A percentile compares a stretch with the other conserved stretches of the same genome.
Evolutionary conservation across 2,113 vertebrate genomes (phyloP).

Genomic region (Melozone crissalis): DNA sequence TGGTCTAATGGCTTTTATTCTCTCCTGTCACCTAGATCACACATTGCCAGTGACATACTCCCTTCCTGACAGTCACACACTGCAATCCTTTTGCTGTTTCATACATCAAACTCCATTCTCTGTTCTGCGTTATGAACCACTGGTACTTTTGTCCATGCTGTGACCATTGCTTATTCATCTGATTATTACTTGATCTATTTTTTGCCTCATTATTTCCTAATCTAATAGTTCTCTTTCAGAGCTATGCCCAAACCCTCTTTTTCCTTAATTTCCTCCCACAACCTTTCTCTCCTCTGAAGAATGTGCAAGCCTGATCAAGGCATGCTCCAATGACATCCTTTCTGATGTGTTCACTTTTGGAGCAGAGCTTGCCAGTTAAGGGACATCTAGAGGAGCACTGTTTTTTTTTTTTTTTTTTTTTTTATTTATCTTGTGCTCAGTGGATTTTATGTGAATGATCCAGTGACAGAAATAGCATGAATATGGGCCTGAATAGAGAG

Average conservation of each 20-base stretch:
- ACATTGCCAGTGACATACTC: neutral
- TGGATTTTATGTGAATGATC: conserved; percentile 5
- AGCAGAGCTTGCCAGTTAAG: neutral
- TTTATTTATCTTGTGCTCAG: neutral
- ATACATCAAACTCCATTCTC: neutral
- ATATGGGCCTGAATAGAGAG: conserved; percentile 23
- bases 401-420: neutral
- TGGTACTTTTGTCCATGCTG: neutral
- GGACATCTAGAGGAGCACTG: neutral
- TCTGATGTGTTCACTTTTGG: neutral
- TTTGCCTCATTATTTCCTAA: conserved; percentile 23
- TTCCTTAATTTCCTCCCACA: neutral
- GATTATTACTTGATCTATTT: conserved; percentile 7
- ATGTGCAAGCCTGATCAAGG: neutral
- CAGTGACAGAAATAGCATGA: conserved; percentile 37
- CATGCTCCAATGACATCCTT: neutral
- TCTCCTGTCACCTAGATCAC: neutral
- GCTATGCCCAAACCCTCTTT: neutral
- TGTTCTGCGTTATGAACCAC: neutral
- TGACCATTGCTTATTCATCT: neutral
- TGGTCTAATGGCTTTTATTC: neutral
- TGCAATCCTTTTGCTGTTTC: neutral
- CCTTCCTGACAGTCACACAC: neutral
- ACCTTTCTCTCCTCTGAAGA: neutral
- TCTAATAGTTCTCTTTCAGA: neutral